A percentile compares a stretch with the other conserved stretches of the same genome.
phyloP scores from a whole-genome alignment of 2,888 invertebrate genomes.

The Chrysina gloriosa region DNA sequence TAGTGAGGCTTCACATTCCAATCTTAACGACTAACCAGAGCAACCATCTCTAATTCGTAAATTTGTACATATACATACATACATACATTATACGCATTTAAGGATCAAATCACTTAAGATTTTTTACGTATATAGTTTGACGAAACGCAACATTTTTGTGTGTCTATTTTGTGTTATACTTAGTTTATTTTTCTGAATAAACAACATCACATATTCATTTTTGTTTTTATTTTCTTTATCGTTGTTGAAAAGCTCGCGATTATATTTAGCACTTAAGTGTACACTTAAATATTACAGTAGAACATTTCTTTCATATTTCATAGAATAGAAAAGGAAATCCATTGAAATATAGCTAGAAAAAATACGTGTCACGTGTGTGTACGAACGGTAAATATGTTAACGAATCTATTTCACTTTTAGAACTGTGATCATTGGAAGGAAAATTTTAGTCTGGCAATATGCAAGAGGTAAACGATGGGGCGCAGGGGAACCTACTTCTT shows the following conservation, averaged over 20 bases:
- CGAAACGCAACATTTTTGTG: not conserved
- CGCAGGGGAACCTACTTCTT: too few species aligned
- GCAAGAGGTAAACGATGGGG: too few species aligned
- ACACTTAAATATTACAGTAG: too few species aligned
- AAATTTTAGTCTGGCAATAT: too few species aligned
- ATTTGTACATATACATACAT: too few species aligned
- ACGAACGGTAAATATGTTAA: too few species aligned
- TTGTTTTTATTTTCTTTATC: constrained; percentile 22
- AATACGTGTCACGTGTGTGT: too few species aligned
- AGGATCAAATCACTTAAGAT: constrained; percentile 6
- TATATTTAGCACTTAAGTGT: not conserved
- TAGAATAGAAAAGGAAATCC: too few species aligned
- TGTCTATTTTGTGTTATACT: constrained; percentile 29
- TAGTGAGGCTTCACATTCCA: constrained; percentile 40
- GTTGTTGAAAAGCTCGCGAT: not conserved
- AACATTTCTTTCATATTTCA: too few species aligned
- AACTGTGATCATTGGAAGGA: too few species aligned
- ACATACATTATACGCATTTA: constrained; percentile 29
- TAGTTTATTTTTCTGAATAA: constrained; percentile 36
- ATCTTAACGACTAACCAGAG: constrained; percentile 22
- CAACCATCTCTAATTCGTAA: constrained; percentile 17
- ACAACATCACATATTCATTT: constrained; percentile 29
- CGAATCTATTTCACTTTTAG: too few species aligned
- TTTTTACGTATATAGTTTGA: constrained; percentile 36
- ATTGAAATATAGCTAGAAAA: too few species aligned